A percentile compares a stretch with the other conserved stretches of the same genome.
These are phyloP conservation scores for Chloebia gouldiae DNA, from an alignment of 2,113 vertebrate genomes.

Conservation along the genomic window DNA sequence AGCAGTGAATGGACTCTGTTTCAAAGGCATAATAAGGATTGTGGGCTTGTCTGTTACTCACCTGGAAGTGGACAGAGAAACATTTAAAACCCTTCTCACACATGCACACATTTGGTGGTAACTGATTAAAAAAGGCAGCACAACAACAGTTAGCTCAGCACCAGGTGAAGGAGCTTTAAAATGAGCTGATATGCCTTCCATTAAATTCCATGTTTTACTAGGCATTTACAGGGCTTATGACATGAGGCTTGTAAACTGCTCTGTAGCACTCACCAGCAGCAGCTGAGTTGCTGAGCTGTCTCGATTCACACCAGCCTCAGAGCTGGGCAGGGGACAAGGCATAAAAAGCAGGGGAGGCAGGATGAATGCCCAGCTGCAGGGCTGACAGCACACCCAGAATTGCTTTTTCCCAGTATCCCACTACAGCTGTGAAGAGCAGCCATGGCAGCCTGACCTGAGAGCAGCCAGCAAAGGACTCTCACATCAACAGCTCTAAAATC, in stretches of 20 bases:
- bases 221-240: slow-evolving; percentile 47
- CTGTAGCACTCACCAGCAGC: neutral
- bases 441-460: neutral
- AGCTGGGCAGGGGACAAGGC: neutral
- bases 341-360: neutral
- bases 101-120: slow-evolving; percentile 1
- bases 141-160: slow-evolving; percentile 22
- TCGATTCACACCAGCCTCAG: neutral
- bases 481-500: neutral
- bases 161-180: slow-evolving; percentile 49
- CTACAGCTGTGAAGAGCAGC: neutral
- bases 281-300: slow-evolving; percentile 7
- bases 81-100: slow-evolving; percentile 51
- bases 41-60: neutral
- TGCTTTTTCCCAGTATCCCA: neutral
- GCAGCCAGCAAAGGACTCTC: neutral
- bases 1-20: neutral
- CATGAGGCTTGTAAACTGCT: slow-evolving; percentile 23
- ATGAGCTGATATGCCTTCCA: neutral
- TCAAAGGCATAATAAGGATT: slow-evolving; percentile 15
- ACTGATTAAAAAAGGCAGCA: slow-evolving; percentile 45
- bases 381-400: neutral
- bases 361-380: neutral
- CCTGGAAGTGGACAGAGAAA: slow-evolving; percentile 44
- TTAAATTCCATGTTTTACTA: slow-evolving; percentile 51